Percentiles rank a stretch among this genome's conserved stretches.
phyloP scores from a whole-genome alignment of 2,888 invertebrate species.

The Heliconius sara region DNA sequence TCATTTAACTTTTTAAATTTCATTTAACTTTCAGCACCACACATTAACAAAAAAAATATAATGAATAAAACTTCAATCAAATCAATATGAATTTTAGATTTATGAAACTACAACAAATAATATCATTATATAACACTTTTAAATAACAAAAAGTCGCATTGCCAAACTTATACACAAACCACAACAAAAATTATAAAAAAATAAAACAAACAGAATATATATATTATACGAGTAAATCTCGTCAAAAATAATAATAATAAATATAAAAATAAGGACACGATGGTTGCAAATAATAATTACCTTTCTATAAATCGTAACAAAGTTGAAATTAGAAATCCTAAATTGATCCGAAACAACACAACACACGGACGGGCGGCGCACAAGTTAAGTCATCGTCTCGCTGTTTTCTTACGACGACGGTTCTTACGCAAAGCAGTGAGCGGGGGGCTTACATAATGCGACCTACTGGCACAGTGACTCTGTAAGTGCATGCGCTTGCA shows the following conservation, averaged over 20 bases:
- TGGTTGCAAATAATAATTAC: neutral
- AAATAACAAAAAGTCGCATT: slow-evolving; percentile 15
- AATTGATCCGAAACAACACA: slow-evolving; percentile 37
- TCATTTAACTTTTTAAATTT: neutral
- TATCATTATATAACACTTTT: slow-evolving; percentile 16
- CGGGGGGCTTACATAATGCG: slow-evolving; percentile 72
- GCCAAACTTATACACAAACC: slow-evolving; percentile 5
- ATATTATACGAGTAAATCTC: neutral
- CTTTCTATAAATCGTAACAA: slow-evolving; percentile 1
- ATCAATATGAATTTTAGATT: neutral
- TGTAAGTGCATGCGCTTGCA: slow-evolving; percentile 65
- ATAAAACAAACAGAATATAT: neutral
- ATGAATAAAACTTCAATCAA: neutral
- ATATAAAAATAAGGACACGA: no score
- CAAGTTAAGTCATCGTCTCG: slow-evolving; percentile 58
- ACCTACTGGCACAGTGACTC: slow-evolving; percentile 79
- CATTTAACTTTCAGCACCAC: neutral
- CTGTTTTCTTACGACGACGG: slow-evolving; percentile 63
- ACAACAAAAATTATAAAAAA: neutral
- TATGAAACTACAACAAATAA: neutral
- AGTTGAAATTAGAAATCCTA: slow-evolving; percentile 12
- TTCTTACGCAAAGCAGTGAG: slow-evolving; percentile 77
- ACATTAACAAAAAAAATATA: neutral
- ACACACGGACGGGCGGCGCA: slow-evolving; percentile 31
- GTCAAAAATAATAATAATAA: neutral